A percentile compares a stretch with the other conserved stretches of the same genome.
Evolutionary conservation across 2,888 invertebrate species (phyloP).

Genomic region (Plusia festucae): DNA sequence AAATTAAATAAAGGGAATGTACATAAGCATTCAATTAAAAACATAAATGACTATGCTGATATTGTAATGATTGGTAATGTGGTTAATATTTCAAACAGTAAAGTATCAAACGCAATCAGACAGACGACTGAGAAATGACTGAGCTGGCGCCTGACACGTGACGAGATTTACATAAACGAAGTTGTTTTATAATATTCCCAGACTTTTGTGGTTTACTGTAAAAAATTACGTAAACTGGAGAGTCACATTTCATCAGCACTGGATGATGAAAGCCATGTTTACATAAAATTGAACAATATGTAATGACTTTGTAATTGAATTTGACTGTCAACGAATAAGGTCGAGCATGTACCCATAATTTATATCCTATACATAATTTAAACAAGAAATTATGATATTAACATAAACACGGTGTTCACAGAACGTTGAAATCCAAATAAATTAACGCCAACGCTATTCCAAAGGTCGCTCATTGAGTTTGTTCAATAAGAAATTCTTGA

Average conservation of each 20-base stretch:
- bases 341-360: slow-evolving; percentile 37
- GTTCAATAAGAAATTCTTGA: slow-evolving; percentile 44
- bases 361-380: slow-evolving; percentile 41
- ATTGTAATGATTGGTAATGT: not conserved
- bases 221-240: slow-evolving; percentile 31
- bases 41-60: not conserved
- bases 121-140: slow-evolving; percentile 7
- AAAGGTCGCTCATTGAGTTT: slow-evolving; percentile 47
- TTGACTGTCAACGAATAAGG: slow-evolving; percentile 59
- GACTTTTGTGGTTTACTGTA: slow-evolving; percentile 23
- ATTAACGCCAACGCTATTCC: slow-evolving; percentile 40
- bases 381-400: slow-evolving; percentile 52
- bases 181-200: slow-evolving; percentile 14
- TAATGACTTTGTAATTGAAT: slow-evolving; percentile 64
- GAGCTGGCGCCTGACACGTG: not conserved
- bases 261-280: slow-evolving; percentile 61
- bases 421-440: slow-evolving; percentile 48
- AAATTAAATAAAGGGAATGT: slow-evolving; percentile 14
- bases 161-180: slow-evolving; percentile 19
- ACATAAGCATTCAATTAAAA: no score
- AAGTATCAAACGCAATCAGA: not conserved
- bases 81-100: not conserved
- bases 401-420: slow-evolving; percentile 43
- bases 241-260: slow-evolving; percentile 55
- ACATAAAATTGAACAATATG: slow-evolving; percentile 62